phyloP scores from a whole-genome alignment of 2,888 invertebrate species.

The Druceiella hillmani region DNA sequence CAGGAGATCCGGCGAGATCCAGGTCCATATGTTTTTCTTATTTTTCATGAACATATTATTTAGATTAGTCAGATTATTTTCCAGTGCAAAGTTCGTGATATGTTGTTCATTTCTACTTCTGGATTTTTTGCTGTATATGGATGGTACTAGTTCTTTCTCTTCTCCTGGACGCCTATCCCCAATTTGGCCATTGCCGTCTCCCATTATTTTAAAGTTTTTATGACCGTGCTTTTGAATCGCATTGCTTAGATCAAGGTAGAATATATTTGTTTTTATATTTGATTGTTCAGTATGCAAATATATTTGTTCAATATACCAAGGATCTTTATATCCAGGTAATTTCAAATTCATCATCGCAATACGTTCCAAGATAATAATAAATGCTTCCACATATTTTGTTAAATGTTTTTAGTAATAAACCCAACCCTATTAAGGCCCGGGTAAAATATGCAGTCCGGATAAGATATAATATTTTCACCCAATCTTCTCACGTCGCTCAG shows the following conservation, averaged over 20 bases:
- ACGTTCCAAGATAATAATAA: slow-evolving; percentile 24
- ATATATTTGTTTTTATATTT: slow-evolving; percentile 14
- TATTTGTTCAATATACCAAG: slow-evolving; percentile 24
- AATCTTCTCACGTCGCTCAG: too few relatives aligned
- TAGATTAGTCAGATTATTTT: slow-evolving; percentile 17
- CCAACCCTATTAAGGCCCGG: slow-evolving; percentile 23
- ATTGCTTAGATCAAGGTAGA: slow-evolving; percentile 22
- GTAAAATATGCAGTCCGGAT: slow-evolving; percentile 18
- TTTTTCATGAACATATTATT: slow-evolving; percentile 20
- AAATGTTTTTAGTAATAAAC: slow-evolving; percentile 23
- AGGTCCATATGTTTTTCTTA: slow-evolving; percentile 21
- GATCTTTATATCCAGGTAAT: slow-evolving; percentile 21
- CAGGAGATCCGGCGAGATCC: slow-evolving; percentile 21
- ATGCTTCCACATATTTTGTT: slow-evolving; percentile 15
- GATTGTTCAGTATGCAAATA: slow-evolving; percentile 25
- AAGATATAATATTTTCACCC: slow-evolving; percentile 5
- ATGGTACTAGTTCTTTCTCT: slow-evolving; percentile 18
- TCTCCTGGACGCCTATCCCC: slow-evolving; percentile 20
- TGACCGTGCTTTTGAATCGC: slow-evolving; percentile 17
- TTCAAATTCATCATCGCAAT: slow-evolving; percentile 23
- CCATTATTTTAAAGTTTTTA: slow-evolving; percentile 23
- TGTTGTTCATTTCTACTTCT: slow-evolving; percentile 24
- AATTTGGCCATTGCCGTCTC: slow-evolving; percentile 21
- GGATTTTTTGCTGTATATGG: slow-evolving; percentile 13
- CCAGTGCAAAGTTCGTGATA: slow-evolving; percentile 14